These are phyloP conservation scores for Tribolium castaneum DNA, from an alignment of 1,140 invertebrate species.

Conservation along the genomic window DNA sequence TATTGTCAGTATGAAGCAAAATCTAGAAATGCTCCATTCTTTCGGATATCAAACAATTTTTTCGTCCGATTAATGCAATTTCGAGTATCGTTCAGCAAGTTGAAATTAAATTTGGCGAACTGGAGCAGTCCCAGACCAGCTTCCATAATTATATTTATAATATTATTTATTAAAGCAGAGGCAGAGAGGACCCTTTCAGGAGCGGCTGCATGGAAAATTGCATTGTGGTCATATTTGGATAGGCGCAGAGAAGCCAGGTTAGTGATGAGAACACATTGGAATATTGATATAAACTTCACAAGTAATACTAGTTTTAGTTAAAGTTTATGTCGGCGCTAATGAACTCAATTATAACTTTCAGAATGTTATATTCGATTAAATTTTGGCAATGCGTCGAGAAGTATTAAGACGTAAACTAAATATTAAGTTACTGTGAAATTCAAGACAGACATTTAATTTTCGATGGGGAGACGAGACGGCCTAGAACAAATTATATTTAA, in stretches of 20 bases:
- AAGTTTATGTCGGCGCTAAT: slow-evolving; percentile 45
- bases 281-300: slow-evolving; percentile 49
- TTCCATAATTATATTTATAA: slow-evolving; percentile 40
- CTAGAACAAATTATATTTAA: slow-evolving; percentile 26
- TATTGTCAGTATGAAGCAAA: slow-evolving; percentile 14
- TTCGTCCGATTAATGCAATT: slow-evolving; percentile 39
- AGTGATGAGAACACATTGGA: slow-evolving; percentile 41
- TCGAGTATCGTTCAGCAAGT: slow-evolving; percentile 24
- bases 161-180: slow-evolving; percentile 37
- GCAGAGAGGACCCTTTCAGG: background rate
- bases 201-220: slow-evolving; percentile 23
- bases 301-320: slow-evolving; percentile 50
- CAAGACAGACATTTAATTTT: slow-evolving; percentile 41
- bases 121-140: slow-evolving; percentile 8
- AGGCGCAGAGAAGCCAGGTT: background rate
- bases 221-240: slow-evolving; percentile 36
- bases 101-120: slow-evolving; percentile 41
- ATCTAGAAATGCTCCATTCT: no score
- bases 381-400: slow-evolving; percentile 42
- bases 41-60: no score
- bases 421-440: slow-evolving; percentile 45
- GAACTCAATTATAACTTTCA: slow-evolving; percentile 47
- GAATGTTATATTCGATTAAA: slow-evolving; percentile 47
- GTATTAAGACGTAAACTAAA: slow-evolving; percentile 42
- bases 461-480: slow-evolving; percentile 19